Evolutionary conservation across 2,113 vertebrate species (phyloP), one percentile per base, ranked within the genome.

Genomic region (Synchiropus splendidus): DNA sequence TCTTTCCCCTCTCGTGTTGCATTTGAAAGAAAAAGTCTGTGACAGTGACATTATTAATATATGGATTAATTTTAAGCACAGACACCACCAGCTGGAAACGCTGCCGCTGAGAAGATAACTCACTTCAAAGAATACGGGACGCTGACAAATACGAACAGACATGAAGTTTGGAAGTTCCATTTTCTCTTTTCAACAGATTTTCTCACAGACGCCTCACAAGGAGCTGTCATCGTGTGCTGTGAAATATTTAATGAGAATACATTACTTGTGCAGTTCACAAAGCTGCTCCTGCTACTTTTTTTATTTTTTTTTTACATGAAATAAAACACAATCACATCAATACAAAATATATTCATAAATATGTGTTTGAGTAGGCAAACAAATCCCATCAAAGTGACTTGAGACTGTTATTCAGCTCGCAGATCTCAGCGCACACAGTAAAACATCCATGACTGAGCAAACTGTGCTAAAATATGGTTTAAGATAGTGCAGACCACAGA

Each of bases 21-120:
- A 41, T 55, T 44, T 37, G 13, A 36, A 2, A 47, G 48, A 61
- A 45, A 62, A 16, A 60, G 31, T 59, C 46, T 43, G 18, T 48
- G 42, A 42, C 36, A 45, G 16, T 70, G 61, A 64, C 65, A 51
- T 58, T 60, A 54, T 68, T 61, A 67, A 71, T 75, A 53, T 64
- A 45, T 69, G 66, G 67, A 76, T 74, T 72, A 51, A 56, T 69
- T 67, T 67, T 42, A 67, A 68, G 51, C 51, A 48, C 16, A 58
- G 52, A n/a, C n/a, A 49, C 42, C 10, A 12, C 46, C 43, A 51
- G 61, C 67, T 50, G 53, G 36, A 61, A 51, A 63, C 10, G 4
- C 44, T 48, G 42, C 47, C 41, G 42, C 42, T 27, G 36, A 50
- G 46, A 64, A 46, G 63, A 80, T 74, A 67, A 70, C 54, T 15